Evolutionary conservation across 2,797 vertebrate genomes (phyloP).

Genomic region (Sebastiscus albofasciatus): DNA sequence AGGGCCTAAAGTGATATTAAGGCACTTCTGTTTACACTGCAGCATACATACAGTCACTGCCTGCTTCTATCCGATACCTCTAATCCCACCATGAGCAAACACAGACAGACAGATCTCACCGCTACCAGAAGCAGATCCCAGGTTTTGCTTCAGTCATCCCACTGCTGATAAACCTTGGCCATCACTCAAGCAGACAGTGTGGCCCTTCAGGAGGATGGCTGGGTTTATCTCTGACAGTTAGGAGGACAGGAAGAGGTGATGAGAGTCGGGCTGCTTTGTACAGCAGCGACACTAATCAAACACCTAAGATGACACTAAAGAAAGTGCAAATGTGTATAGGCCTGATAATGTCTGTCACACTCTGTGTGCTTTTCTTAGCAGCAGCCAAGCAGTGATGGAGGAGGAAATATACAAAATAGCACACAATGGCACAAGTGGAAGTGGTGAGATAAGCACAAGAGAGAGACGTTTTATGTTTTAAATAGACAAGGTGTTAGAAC

Average conservation of each 20-base stretch:
- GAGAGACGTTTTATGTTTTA: background rate
- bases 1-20: background rate
- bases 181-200: slow-evolving; percentile 43
- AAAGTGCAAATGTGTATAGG: slow-evolving; percentile 24
- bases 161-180: slow-evolving; percentile 39
- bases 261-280: slow-evolving; percentile 17
- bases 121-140: slow-evolving; percentile 17
- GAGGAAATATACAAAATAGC: background rate
- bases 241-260: slow-evolving; percentile 16
- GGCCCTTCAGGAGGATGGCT: slow-evolving; percentile 24
- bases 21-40: background rate
- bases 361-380: background rate
- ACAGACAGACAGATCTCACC: background rate
- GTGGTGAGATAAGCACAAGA: background rate
- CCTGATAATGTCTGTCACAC: slow-evolving; percentile 17
- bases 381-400: background rate
- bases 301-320: slow-evolving; percentile 11
- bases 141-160: slow-evolving; percentile 18
- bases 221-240: slow-evolving; percentile 47
- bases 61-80: background rate
- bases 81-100: slow-evolving; percentile 20
- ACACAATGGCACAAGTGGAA: background rate
- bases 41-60: background rate
- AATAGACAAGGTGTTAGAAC: background rate
- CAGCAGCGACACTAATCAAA: slow-evolving; percentile 24